Percentiles rank a stretch among this genome's conserved stretches.
Evolutionary conservation across 2,113 vertebrate genomes (phyloP).

Genomic region (Apodemus speciosus): DNA sequence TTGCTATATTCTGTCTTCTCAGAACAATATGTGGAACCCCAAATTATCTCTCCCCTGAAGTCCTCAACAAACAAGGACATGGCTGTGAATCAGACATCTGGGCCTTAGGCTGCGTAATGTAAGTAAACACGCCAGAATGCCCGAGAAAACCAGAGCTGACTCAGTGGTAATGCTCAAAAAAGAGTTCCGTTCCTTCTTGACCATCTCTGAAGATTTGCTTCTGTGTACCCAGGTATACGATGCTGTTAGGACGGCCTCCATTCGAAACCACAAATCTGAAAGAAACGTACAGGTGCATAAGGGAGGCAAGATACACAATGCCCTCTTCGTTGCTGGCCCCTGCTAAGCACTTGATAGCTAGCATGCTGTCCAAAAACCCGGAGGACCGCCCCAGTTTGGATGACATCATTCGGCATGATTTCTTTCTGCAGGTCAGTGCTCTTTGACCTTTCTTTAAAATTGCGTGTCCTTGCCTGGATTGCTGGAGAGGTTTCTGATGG

Average conservation of each 20-base stretch:
- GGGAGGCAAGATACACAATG: slow-evolving; percentile 95
- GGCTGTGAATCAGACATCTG: slow-evolving; percentile 99
- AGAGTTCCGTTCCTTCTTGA: neutral
- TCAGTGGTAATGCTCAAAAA: neutral
- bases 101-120: slow-evolving; percentile 99
- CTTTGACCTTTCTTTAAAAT: neutral
- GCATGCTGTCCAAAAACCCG: slow-evolving; percentile 94
- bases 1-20: slow-evolving; percentile 73
- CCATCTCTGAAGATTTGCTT: neutral
- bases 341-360: slow-evolving; percentile 94
- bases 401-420: slow-evolving; percentile 94
- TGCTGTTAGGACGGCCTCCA: slow-evolving; percentile 95
- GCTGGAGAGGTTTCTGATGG: slow-evolving; percentile 33
- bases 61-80: slow-evolving; percentile 98
- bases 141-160: neutral
- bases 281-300: slow-evolving; percentile 96
- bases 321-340: slow-evolving; percentile 93
- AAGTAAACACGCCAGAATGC: slow-evolving; percentile 83
- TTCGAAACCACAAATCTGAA: slow-evolving; percentile 99
- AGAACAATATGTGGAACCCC: slow-evolving; percentile 99
- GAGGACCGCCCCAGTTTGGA: slow-evolving; percentile 94
- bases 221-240: slow-evolving; percentile 91
- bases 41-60: slow-evolving; percentile 99
- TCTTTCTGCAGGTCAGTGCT: slow-evolving; percentile 93
- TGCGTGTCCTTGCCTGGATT: rapidly evolving